Conservation (phyloP, 2,797 vertebrate species). For the Melanotaenia maccullochi region DNA sequence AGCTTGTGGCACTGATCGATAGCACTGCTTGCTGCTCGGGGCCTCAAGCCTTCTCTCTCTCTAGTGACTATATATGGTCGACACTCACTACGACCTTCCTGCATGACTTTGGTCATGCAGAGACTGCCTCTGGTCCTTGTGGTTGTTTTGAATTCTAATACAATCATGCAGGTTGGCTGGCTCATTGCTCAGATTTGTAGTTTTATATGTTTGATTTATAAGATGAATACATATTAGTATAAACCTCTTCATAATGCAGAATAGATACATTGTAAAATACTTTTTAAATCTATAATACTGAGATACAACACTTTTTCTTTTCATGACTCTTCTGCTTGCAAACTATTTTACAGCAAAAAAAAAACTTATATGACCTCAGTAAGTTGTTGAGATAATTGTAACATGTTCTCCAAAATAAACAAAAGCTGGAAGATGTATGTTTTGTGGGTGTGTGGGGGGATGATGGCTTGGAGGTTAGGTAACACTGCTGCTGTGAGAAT, state of each 20-base stretch:
- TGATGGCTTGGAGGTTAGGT: conserved; percentile 46
- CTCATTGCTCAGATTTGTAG: conserved; percentile 23
- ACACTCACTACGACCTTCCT: conserved; percentile 79
- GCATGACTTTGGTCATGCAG: conserved; percentile 76
- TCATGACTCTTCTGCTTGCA: conserved; percentile 4
- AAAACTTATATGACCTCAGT: conserved; percentile 10
- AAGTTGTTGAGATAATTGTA: conserved; percentile 33
- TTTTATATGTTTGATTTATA: conserved; percentile 1
- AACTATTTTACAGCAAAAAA: conserved; percentile 17
- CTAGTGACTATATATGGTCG: conserved; percentile 74
- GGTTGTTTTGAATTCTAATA: conserved; percentile 32
- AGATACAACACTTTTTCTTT: not conserved
- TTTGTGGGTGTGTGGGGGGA: conserved; percentile 11
- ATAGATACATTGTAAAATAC: not conserved
- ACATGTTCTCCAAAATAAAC: conserved; percentile 30
- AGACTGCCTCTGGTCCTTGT: conserved; percentile 48
- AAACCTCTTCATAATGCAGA: not conserved
- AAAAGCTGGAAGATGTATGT: conserved; percentile 47
- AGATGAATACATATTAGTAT: not conserved
- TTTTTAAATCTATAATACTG: conserved; percentile 6
- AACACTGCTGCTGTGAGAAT: conserved; percentile 46
- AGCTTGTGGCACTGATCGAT: conserved; percentile 84
- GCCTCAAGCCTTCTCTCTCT: conserved; percentile 63
- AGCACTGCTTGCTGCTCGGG: conserved; percentile 68
- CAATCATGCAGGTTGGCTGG: conserved; percentile 15